A percentile compares a stretch with the other conserved stretches of the same genome.
These are phyloP conservation scores for Mactromeris polynyma DNA, from an alignment of 2,888 invertebrate genomes.

Conservation along the genomic window DNA sequence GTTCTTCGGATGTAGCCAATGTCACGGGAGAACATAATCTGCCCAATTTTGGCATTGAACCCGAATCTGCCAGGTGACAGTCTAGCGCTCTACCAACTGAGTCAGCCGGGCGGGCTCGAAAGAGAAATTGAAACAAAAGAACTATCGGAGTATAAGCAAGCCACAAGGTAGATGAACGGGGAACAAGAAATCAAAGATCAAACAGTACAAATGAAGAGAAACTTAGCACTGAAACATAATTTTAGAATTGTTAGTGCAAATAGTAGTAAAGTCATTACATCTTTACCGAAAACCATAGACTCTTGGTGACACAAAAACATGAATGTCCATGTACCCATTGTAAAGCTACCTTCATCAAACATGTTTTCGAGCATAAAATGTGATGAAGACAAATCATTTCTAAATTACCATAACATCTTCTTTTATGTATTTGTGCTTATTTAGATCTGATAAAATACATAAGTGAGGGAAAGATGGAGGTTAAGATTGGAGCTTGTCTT, in stretches of 20 bases:
- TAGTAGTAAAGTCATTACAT: not conserved
- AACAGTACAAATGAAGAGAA: too few relatives aligned
- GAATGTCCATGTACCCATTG: not conserved
- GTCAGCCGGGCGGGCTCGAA: too few relatives aligned
- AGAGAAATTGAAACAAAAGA: too few relatives aligned
- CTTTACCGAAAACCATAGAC: not conserved
- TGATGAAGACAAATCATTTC: not conserved
- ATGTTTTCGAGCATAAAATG: not conserved
- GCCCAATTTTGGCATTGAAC: too few relatives aligned
- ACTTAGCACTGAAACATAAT: too few relatives aligned
- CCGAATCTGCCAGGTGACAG: too few relatives aligned
- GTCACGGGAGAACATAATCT: too few relatives aligned
- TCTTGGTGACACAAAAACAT: not conserved
- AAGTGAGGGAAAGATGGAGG: not conserved
- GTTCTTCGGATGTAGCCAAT: too few relatives aligned
- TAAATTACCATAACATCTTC: not conserved
- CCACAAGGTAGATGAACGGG: too few relatives aligned
- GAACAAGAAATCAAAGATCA: too few relatives aligned
- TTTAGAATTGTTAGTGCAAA: not conserved
- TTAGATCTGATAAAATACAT: not conserved
- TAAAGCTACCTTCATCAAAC: not conserved
- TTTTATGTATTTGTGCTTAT: conserved; percentile 1
- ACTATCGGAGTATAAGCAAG: too few relatives aligned
- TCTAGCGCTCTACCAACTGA: too few relatives aligned
- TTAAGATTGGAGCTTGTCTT: not conserved